A percentile compares a stretch with the other conserved stretches of the same genome.
phyloP scores from a whole-genome alignment of 2,888 invertebrate species.

The Eupeodes latifasciatus region DNA sequence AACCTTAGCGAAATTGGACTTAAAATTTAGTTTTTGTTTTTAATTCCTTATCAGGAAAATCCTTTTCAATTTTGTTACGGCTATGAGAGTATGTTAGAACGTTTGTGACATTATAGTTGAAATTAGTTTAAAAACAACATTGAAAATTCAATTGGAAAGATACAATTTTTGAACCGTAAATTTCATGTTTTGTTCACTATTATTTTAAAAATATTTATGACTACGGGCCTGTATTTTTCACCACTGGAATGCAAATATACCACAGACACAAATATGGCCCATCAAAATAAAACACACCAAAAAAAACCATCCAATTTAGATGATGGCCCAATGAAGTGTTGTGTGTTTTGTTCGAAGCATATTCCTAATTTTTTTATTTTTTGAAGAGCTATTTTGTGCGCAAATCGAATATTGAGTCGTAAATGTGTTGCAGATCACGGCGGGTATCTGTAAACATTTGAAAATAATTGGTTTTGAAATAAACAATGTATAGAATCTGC shows the following conservation, averaged over 20 bases:
- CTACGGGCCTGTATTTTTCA: constrained; percentile 18
- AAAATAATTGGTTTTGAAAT: constrained; percentile 77
- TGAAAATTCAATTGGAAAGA: no score
- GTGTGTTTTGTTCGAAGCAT: constrained; percentile 38
- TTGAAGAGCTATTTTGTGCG: constrained; percentile 50
- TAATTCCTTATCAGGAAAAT: no score
- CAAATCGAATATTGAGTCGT: constrained; percentile 75
- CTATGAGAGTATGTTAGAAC: no score
- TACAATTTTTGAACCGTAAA: no score
- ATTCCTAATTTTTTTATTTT: not conserved
- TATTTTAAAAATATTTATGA: no score
- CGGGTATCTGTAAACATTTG: constrained; percentile 77
- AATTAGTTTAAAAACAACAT: no score
- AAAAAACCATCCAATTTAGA: not conserved
- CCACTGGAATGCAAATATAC: constrained; percentile 10
- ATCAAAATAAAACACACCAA: not conserved
- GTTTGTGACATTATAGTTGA: no score
- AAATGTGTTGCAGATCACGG: constrained; percentile 78
- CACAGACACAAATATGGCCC: constrained; percentile 24
- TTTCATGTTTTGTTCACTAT: no score
- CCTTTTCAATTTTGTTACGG: no score
- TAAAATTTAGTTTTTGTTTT: no score
- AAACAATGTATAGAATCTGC: constrained; percentile 63
- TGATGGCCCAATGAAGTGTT: constrained; percentile 53
- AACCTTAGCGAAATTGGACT: no score